Evolutionary conservation across 2,113 vertebrate genomes (phyloP).

Genomic region (Datnioides undecimradiatus): DNA sequence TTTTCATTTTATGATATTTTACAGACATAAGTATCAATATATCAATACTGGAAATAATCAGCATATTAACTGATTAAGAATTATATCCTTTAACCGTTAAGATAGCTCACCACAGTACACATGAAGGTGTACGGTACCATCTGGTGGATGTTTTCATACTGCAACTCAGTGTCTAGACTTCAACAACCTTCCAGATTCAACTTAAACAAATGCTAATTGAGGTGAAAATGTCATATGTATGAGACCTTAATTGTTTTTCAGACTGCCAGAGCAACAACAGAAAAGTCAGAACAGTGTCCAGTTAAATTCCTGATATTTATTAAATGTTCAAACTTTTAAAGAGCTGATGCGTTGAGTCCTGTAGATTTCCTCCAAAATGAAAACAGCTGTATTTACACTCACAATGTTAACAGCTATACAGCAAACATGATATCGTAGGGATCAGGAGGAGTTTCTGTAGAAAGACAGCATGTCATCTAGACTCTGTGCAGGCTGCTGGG

Average conservation of each 20-base stretch:
- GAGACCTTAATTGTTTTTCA: no score
- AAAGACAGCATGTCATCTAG: constrained; percentile 81
- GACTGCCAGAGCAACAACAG: background rate
- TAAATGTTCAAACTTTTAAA: constrained; percentile 33
- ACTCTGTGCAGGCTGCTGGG: constrained; percentile 49
- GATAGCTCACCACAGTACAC: background rate
- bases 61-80: background rate
- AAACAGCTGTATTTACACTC: background rate
- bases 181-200: background rate
- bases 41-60: background rate
- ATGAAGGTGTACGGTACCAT: constrained; percentile 25
- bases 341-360: background rate
- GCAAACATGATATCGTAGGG: background rate
- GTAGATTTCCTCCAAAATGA: background rate
- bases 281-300: background rate
- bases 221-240: background rate
- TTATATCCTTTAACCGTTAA: background rate
- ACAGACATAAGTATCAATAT: background rate
- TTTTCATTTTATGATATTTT: background rate
- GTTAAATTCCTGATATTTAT: constrained; percentile 33
- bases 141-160: constrained; percentile 50
- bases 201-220: background rate
- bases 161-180: background rate
- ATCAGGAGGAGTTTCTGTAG: constrained; percentile 72
- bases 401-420: constrained; percentile 1